Base-by-base conservation (phyloP, 1,140 invertebrate genomes). In the Colletes latitarsis region DNA sequence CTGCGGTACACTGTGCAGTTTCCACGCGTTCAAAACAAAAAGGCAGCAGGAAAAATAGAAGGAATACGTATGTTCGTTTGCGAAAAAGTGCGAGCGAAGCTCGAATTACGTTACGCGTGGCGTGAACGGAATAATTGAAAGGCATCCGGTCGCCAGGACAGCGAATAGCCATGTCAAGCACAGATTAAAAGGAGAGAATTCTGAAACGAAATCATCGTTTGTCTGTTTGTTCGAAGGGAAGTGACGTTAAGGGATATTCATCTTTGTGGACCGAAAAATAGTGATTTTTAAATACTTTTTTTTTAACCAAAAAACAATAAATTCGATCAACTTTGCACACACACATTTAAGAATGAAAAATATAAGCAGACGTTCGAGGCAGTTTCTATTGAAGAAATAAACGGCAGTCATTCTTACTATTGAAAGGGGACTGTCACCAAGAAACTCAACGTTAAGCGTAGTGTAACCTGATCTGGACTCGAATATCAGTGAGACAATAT, bases 81-180 rank as follows among this genome's bases (percentile, higher is more conserved):
- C 30, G 53, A 69, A 66, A 85, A 74, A 82, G 62, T 55, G 63
- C 73, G 79, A 76, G 63, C 66, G 49, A 55, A 63, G 83, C 55
- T 86, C 81, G 84, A 86, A 86, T 86, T 86, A 86, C 85, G 60
- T 75, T 75, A 75, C 75, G 67, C 76, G 81, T 67, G 84, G 79
- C 71, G 71, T 71, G 83, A 60, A 81, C 67, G 83, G 83, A 85
- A 89, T 89, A 90, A 90, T 90, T 89, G 88, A 90, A 89, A 89
- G 88, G 89, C 83, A 88, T 78, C 82, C 80, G 79, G 82, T 88
- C 82, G 77, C 72, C 55, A 67, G 72, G 52, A 75, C 83, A 78
- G 68, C 77, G 88, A 87, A 88, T 81, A 81, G 75, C 80, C 77
- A 74, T 81, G 82, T 82, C 88, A 88, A 89, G 84, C 86, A 86